A percentile compares a stretch with the other conserved stretches of the same genome.
Conservation (phyloP, 2,113 vertebrate genomes). For the Triplophysa dalaica region DNA sequence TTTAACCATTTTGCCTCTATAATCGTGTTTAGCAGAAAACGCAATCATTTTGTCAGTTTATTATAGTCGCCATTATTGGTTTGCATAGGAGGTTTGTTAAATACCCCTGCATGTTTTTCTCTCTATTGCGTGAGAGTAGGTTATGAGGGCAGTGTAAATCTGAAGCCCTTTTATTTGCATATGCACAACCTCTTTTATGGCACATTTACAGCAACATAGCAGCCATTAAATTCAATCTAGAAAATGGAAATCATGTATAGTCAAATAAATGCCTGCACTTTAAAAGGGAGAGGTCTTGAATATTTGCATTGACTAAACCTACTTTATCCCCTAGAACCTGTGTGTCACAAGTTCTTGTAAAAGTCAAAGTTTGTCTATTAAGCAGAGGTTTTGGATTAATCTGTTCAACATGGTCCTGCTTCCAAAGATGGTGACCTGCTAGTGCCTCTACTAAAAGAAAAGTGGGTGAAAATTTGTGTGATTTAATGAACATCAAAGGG, state of each 20-base stretch:
- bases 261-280: not conserved
- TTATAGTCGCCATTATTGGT: not conserved
- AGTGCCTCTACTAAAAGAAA: no score
- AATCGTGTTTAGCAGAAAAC: not conserved
- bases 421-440: no score
- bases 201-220: conserved; percentile 18
- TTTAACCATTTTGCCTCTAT: not conserved
- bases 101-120: not conserved
- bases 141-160: not conserved
- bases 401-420: no score
- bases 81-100: not conserved
- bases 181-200: conserved; percentile 5
- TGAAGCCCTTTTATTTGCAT: conserved; percentile 14
- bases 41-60: not conserved
- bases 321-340: not conserved
- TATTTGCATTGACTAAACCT: conserved; percentile 28
- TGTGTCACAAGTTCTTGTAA: no score
- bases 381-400: no score
- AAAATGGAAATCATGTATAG: not conserved
- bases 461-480: no score
- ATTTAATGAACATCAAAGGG: no score
- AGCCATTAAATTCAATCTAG: not conserved
- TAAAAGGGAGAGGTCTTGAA: not conserved
- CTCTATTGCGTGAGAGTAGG: not conserved
- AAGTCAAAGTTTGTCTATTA: no score